phyloP scores from a whole-genome alignment of 2,797 vertebrate species.

The Diplodus sargus region DNA sequence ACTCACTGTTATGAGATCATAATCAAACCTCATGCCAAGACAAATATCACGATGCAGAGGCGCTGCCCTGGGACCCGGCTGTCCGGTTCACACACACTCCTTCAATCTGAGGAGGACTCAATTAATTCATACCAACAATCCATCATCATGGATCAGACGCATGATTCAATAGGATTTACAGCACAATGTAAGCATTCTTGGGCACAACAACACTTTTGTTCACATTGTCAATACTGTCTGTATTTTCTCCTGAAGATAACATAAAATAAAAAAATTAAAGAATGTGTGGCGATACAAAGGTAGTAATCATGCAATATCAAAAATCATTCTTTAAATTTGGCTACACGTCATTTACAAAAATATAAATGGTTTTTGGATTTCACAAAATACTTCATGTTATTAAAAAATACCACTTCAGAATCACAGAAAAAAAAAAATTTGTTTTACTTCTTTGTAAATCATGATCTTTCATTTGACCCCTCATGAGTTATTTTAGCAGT shows the following conservation, averaged over 20 bases:
- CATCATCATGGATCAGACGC: not conserved
- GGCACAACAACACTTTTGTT: constrained; percentile 29
- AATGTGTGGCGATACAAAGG: constrained; percentile 53
- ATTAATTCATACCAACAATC: constrained; percentile 1
- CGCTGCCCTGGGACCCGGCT: not conserved
- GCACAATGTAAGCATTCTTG: constrained; percentile 21
- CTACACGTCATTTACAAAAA: constrained; percentile 64
- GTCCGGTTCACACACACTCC: constrained; percentile 20
- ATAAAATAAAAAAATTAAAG: constrained; percentile 4
- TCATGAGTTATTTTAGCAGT: constrained; percentile 15
- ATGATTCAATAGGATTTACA: constrained; percentile 38
- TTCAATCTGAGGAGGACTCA: constrained; percentile 24
- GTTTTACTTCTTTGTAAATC: constrained; percentile 28
- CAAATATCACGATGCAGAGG: constrained; percentile 39
- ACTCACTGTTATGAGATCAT: constrained; percentile 30
- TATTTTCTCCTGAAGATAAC: constrained; percentile 30
- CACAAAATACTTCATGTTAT: constrained; percentile 59
- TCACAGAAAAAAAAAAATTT: constrained; percentile 18
- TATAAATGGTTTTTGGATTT: constrained; percentile 46
- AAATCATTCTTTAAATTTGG: constrained; percentile 56
- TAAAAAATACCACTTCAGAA: constrained; percentile 35
- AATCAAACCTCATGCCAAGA: constrained; percentile 39
- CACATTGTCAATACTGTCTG: constrained; percentile 41
- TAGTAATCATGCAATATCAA: constrained; percentile 44
- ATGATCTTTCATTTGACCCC: constrained; percentile 39